A percentile compares a stretch with the other conserved stretches of the same genome.
phyloP scores from a whole-genome alignment of 1,140 invertebrate species.

The Calliopsis andreniformis region DNA sequence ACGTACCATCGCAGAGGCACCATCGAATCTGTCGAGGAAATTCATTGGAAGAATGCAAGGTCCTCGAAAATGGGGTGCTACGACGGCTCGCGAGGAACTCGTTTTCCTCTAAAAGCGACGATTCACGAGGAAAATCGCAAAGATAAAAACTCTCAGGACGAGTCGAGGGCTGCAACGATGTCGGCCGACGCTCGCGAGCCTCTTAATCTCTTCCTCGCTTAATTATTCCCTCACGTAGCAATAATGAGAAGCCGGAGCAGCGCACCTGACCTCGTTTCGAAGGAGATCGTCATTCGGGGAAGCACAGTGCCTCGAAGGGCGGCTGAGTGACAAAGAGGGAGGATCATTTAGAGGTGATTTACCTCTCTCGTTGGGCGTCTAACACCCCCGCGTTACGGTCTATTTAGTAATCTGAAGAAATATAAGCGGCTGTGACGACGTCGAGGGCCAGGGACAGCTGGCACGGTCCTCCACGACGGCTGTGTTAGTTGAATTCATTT shows the following conservation, averaged over 20 bases:
- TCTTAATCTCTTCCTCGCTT: slow-evolving; percentile 57
- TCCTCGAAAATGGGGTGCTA: no score
- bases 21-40: no score
- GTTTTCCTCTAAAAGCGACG: neutral
- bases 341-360: slow-evolving; percentile 49
- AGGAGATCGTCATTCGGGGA: slow-evolving; percentile 51
- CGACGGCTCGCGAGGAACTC: no score
- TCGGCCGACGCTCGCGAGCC: slow-evolving; percentile 41
- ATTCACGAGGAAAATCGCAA: neutral
- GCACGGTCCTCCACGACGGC: neutral
- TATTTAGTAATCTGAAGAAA: slow-evolving; percentile 37
- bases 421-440: slow-evolving; percentile 25
- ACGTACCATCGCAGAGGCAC: no score
- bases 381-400: slow-evolving; percentile 40
- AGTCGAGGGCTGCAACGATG: slow-evolving; percentile 36
- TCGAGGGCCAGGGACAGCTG: neutral
- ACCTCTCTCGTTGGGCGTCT: slow-evolving; percentile 24
- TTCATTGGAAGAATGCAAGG: no score
- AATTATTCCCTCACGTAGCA: slow-evolving; percentile 59
- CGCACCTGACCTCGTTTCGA: slow-evolving; percentile 54
- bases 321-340: slow-evolving; percentile 29
- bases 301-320: neutral
- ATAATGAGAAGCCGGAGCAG: slow-evolving; percentile 52
- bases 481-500: slow-evolving; percentile 36
- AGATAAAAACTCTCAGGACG: slow-evolving; percentile 20